A percentile compares a stretch with the other conserved stretches of the same genome.
These are phyloP conservation scores for Urocyon cinereoargenteus DNA, from an alignment of 2,797 vertebrate genomes.

Conservation along the genomic window DNA sequence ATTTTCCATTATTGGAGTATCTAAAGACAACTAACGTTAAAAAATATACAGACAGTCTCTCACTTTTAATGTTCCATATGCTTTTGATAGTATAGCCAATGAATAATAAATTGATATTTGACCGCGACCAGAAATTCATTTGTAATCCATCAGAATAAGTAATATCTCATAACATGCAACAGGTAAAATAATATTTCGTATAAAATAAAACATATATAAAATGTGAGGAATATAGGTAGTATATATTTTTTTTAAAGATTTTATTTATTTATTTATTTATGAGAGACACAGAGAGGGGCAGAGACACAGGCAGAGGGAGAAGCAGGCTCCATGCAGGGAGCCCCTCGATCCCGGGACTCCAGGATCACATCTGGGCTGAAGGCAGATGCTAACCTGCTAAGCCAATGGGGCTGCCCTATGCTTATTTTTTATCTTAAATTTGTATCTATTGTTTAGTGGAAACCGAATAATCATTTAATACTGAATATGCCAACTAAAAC, in stretches of 20 bases:
- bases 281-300: too few species aligned
- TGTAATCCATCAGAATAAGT: neutral
- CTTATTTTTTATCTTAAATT: neutral
- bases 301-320: too few species aligned
- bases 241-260: neutral
- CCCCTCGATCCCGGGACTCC: too few species aligned
- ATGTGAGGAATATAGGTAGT: neutral
- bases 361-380: too few species aligned
- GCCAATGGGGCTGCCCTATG: neutral
- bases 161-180: neutral
- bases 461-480: neutral
- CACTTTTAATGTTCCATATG: neutral
- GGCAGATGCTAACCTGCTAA: too few species aligned
- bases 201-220: neutral
- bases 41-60: neutral
- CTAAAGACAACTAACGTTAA: neutral
- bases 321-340: too few species aligned
- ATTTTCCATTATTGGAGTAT: slow-evolving; percentile 1
- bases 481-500: neutral
- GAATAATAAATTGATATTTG: neutral
- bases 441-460: neutral
- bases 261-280: too few species aligned
- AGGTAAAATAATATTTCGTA: neutral
- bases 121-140: neutral
- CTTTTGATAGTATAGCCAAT: neutral